These are phyloP conservation scores for Drosophila baimaii DNA, from an alignment of 1,140 invertebrate genomes.

Conservation along the genomic window DNA sequence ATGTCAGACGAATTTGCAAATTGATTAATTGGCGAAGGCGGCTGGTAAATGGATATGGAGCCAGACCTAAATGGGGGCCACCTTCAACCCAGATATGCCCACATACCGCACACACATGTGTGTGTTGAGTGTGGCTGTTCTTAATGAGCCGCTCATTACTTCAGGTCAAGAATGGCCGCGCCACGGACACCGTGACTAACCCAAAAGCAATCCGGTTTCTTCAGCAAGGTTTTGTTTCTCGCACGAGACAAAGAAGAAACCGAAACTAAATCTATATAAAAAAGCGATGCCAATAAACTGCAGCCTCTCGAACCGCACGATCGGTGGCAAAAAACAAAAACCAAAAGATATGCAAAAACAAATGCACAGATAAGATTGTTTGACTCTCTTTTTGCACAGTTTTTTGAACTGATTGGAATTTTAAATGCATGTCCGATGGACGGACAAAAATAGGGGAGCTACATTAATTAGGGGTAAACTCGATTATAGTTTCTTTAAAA, in stretches of 20 bases:
- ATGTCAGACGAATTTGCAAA: constrained; percentile 57
- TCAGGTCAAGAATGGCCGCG: constrained; percentile 45
- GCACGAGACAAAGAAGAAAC: constrained; percentile 40
- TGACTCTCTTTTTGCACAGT: constrained; percentile 10
- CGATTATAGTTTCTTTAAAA: neutral
- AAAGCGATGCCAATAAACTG: constrained; percentile 58
- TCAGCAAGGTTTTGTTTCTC: constrained; percentile 57
- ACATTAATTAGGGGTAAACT: neutral
- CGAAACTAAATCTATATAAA: constrained; percentile 32
- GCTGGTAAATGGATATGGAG: constrained; percentile 23
- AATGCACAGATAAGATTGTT: constrained; percentile 10
- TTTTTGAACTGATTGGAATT: constrained; percentile 3
- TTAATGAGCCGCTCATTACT: constrained; percentile 48
- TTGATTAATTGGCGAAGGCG: constrained; percentile 56
- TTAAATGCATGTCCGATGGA: constrained; percentile 1
- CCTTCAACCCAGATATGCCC: constrained; percentile 25
- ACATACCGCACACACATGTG: neutral
- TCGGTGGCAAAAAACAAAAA: constrained; percentile 6
- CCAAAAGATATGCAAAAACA: constrained; percentile 28
- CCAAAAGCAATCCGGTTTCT: constrained; percentile 55
- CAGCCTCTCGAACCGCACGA: constrained; percentile 11
- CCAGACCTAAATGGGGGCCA: constrained; percentile 47
- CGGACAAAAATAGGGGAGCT: neutral
- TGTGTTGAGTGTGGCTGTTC: constrained; percentile 26
- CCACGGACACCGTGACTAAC: constrained; percentile 42